Evolutionary conservation across 2,888 invertebrate species (phyloP).

Genomic region (Leptopilina syphax): DNA sequence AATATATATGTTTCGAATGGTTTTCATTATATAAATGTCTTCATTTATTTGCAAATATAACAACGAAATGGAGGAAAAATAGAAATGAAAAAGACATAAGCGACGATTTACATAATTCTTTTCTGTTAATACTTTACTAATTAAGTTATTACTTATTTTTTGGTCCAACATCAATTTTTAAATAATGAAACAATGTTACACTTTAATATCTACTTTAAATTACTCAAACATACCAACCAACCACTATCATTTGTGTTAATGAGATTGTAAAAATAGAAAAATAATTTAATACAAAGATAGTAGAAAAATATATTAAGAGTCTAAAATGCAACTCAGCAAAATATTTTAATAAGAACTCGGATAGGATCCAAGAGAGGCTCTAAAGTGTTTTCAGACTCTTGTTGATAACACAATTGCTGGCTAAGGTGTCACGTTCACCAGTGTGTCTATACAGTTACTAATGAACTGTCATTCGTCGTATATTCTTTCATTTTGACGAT

Average conservation of each 20-base stretch:
- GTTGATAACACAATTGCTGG: conserved; percentile 29
- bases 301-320: not conserved
- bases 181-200: too few species aligned
- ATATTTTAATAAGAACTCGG: conserved; percentile 6
- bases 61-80: too few species aligned
- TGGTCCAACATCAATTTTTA: too few species aligned
- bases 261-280: not conserved
- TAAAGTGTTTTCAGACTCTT: conserved; percentile 14
- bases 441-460: conserved; percentile 22
- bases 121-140: too few species aligned
- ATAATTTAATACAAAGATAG: not conserved
- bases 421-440: conserved; percentile 17
- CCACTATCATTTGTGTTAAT: too few species aligned
- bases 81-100: too few species aligned
- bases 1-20: not conserved
- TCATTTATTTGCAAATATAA: too few species aligned
- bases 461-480: conserved; percentile 32
- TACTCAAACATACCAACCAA: too few species aligned
- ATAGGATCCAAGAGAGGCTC: not conserved
- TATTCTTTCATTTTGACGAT: not conserved
- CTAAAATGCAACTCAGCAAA: conserved; percentile 3
- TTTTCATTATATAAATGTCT: not conserved
- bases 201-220: too few species aligned
- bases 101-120: too few species aligned
- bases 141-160: too few species aligned